phyloP scores from a whole-genome alignment of 2,113 vertebrate species.

The Poeciliopsis retropinna region DNA sequence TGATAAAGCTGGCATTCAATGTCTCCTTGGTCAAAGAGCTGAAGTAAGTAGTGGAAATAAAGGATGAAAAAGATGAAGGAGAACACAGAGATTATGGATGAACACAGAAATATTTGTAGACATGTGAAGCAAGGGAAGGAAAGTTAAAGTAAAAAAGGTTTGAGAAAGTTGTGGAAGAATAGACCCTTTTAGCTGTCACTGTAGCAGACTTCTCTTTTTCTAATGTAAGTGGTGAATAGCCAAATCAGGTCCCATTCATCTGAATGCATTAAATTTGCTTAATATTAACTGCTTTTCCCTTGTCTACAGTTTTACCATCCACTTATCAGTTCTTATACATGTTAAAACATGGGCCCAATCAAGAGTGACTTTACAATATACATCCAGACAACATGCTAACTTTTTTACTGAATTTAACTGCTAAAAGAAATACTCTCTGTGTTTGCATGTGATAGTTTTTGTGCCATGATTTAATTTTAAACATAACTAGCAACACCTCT shows the following conservation, averaged over 20 bases:
- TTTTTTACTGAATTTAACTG: background rate
- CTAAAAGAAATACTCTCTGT: background rate
- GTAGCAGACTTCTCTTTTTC: background rate
- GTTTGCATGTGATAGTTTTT: background rate
- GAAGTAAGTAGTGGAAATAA: conserved; percentile 14
- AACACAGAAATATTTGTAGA: background rate
- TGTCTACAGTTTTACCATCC: background rate
- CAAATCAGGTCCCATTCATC: background rate
- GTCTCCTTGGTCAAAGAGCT: conserved; percentile 19
- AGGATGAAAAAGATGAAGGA: conserved; percentile 28
- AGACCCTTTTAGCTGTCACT: background rate
- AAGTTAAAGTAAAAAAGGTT: conserved; percentile 18
- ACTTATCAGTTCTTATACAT: background rate
- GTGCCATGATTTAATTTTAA: background rate
- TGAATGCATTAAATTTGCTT: background rate
- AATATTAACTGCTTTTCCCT: background rate
- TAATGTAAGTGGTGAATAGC: background rate
- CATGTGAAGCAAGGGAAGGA: background rate
- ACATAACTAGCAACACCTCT: background rate
- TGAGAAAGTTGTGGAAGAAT: conserved; percentile 14
- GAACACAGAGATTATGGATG: conserved; percentile 28
- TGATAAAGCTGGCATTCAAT: conserved; percentile 25
- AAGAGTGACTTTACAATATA: background rate
- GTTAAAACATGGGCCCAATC: background rate
- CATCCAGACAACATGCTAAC: background rate